Base-by-base conservation (phyloP, 2,113 vertebrate genomes). In the Myotis lucifugus region DNA sequence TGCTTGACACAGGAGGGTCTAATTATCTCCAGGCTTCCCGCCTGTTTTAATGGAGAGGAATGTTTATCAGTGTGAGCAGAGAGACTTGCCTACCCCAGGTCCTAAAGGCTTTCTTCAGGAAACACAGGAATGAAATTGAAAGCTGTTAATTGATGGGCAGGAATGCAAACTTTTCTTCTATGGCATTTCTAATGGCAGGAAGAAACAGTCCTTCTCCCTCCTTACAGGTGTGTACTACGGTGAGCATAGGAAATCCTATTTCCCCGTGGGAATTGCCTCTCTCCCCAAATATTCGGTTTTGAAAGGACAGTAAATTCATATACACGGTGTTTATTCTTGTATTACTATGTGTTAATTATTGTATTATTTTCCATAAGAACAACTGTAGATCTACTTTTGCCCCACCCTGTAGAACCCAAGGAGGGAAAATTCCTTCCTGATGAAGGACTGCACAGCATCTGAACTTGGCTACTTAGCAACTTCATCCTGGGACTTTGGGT, bases 21-120 rank as follows among this genome's bases (percentile, higher is more conserved):
- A 93, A 97, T 97, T 96, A 97, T 84, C 92, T 90, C 81, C 64
- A 95, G 85, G 73, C 83, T 82, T 90, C 90, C 90, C 84, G 86
- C 91, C 42, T 97, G 92, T 91, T 90, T 93, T 93, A 54, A 92
- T 88, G 70, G 85, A 92, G 85, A 56, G 67, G 25, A 11, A 59
- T 96, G 88, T 95, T 96, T 95, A 92, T 83, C 95, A 88, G 21
- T 50, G 21, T 78, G 61, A 94, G 50, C 42, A 54, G 74, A 85
- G 70, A 94, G n/a, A 70, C 56, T 89, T 52, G 34, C 61, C 48
- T 61, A 14, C 42, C 14, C 10, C 6, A 82, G 84, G 29, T 84
- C 72, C 50, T 74, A 52, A 93, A 92, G 5, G 50, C 25, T 67
- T 95, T 85, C 13, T 52, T 91, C 23, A 10, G 66, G 66, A 86